Evolutionary conservation across 1,140 invertebrate genomes (phyloP).

Genomic region (Mycetomoellerius zeteki): DNA sequence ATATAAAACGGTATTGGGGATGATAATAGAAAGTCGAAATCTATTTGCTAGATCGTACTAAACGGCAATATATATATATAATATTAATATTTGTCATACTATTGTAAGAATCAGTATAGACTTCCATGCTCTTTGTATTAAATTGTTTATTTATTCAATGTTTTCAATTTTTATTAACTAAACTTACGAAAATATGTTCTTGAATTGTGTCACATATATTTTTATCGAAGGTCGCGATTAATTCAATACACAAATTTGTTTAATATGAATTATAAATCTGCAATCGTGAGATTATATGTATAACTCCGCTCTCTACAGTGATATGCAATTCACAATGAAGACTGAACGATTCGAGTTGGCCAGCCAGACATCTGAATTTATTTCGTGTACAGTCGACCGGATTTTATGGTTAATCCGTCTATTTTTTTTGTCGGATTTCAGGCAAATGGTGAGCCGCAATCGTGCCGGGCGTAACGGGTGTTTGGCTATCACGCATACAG

Average conservation of each 20-base stretch:
- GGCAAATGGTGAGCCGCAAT: neutral
- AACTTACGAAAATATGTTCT: neutral
- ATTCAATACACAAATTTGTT: conserved; percentile 4
- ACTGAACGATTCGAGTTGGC: neutral
- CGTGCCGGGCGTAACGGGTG: conserved; percentile 14
- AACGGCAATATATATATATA: too few relatives aligned
- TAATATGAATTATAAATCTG: conserved; percentile 15
- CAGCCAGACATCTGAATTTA: conserved; percentile 16
- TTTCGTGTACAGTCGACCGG: neutral
- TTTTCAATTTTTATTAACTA: neutral
- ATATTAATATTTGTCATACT: too few relatives aligned
- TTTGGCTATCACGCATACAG: conserved; percentile 33
- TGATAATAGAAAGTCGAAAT: too few relatives aligned
- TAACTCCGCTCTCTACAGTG: neutral
- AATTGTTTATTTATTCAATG: too few relatives aligned
- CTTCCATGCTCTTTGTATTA: too few relatives aligned
- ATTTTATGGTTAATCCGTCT: conserved; percentile 27
- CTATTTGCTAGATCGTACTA: too few relatives aligned
- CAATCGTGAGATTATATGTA: neutral
- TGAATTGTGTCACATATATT: neutral
- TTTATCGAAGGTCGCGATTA: neutral
- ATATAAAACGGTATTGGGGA: too few relatives aligned
- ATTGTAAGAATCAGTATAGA: too few relatives aligned
- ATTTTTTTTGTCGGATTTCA: conserved; percentile 12
- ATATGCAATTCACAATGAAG: conserved; percentile 22